Evolutionary conservation across 2,113 vertebrate genomes (phyloP).

Genomic region (Eidolon helvum): DNA sequence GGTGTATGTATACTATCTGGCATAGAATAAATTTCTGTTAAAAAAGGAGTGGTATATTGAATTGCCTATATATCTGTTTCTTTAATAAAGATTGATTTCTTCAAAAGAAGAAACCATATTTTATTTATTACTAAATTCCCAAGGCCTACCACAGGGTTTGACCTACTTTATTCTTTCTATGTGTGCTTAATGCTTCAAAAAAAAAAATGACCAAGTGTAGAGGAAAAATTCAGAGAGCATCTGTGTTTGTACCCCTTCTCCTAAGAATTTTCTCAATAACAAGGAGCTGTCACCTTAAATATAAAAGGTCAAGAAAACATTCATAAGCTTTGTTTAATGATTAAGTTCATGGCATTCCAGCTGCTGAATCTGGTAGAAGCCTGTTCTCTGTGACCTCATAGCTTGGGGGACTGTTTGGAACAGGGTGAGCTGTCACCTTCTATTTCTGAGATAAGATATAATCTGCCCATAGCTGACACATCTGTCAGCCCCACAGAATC

Average conservation of each 20-base stretch:
- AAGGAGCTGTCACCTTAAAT: neutral
- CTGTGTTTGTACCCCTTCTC: neutral
- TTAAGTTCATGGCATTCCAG: neutral
- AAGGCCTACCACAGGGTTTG: neutral
- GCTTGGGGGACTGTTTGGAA: neutral
- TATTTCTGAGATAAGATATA: slow-evolving; percentile 1
- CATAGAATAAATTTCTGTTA: neutral
- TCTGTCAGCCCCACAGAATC: neutral
- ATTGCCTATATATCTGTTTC: neutral
- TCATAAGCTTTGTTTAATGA: neutral
- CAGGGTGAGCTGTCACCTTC: slow-evolving; percentile 25
- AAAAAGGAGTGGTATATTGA: neutral
- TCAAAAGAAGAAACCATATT: neutral
- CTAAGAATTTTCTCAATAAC: slow-evolving; percentile 1
- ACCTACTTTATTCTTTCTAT: neutral
- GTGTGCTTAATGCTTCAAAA: neutral
- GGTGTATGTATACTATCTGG: neutral
- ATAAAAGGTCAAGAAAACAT: neutral
- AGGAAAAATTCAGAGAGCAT: neutral
- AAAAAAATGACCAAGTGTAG: neutral
- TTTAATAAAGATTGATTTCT: neutral
- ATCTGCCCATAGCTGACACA: neutral
- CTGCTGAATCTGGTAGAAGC: neutral
- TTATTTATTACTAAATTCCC: neutral
- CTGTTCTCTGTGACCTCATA: neutral